Percentiles rank a stretch among this genome's conserved stretches.
phyloP scores from a whole-genome alignment of 1,140 invertebrate species.

The Ips typographus region DNA sequence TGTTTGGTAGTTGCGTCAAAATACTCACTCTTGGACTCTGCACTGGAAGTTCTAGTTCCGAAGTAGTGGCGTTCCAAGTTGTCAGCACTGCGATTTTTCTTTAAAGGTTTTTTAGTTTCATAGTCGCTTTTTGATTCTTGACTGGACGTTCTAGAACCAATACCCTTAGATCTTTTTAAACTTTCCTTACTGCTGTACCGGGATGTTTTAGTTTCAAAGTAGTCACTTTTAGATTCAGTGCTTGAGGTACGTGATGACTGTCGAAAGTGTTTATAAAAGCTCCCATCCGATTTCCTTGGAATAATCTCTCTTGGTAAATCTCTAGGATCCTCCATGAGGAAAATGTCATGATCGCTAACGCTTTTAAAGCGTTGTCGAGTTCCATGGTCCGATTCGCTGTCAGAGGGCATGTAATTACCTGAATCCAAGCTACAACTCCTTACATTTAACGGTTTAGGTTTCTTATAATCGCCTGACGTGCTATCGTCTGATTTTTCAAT shows the following conservation, averaged over 20 bases:
- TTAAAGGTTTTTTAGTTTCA: slow-evolving; percentile 54
- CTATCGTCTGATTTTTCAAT: slow-evolving; percentile 72
- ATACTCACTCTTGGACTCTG: slow-evolving; percentile 58
- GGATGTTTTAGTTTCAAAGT: slow-evolving; percentile 63
- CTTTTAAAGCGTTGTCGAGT: slow-evolving; percentile 61
- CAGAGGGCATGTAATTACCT: slow-evolving; percentile 63
- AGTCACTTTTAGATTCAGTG: slow-evolving; percentile 66
- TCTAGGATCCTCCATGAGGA: slow-evolving; percentile 66
- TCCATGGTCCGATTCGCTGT: slow-evolving; percentile 65
- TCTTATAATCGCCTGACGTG: slow-evolving; percentile 45
- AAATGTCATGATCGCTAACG: slow-evolving; percentile 63
- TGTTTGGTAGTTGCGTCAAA: slow-evolving; percentile 46
- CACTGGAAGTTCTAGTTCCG: slow-evolving; percentile 58
- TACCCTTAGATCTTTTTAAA: slow-evolving; percentile 56
- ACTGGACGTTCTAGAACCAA: slow-evolving; percentile 62
- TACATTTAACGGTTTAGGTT: slow-evolving; percentile 41
- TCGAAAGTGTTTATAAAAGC: slow-evolving; percentile 67
- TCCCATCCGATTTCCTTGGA: slow-evolving; percentile 66
- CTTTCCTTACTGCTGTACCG: slow-evolving; percentile 64
- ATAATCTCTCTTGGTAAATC: slow-evolving; percentile 67
- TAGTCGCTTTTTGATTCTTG: slow-evolving; percentile 67
- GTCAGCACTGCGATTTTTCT: slow-evolving; percentile 41
- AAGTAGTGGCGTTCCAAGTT: slow-evolving; percentile 37
- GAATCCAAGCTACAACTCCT: slow-evolving; percentile 70
- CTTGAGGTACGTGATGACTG: slow-evolving; percentile 64